Evolutionary conservation across 2,797 vertebrate species (phyloP), one percentile per base, ranked within the genome.

Genomic region (Phoebastria nigripes): DNA sequence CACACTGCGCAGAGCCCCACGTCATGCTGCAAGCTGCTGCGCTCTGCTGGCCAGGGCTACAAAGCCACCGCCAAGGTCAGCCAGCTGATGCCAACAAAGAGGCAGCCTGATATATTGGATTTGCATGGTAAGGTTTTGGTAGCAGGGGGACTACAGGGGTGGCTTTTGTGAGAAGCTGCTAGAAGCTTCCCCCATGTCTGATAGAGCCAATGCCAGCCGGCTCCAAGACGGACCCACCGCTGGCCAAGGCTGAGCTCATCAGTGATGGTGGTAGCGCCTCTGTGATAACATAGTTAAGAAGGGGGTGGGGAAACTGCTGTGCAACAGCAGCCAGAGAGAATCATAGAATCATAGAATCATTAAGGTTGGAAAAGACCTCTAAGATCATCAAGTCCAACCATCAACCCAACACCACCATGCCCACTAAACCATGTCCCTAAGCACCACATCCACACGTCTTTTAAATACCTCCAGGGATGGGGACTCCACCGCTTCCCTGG

Each of bases 1-100:
- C 49, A 47, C 0, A 2, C 58, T 59, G 42, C 4, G 1, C 35
- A 52, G n/a, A 26, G 44, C 46, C 20, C 4, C 5, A 4, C 2
- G 2, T 29, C 3, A 1, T 0, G 1, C 62, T n/a, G 29, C 35
- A 9, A 25, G 41, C 65, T 37, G 54, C 69, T 41, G 42, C 5
- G 4, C 39, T 62, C n/a, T 24, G 29, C 67, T 49, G 28, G 31
- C 8, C 0, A 0, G 20, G 22, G 35, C 51, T 63, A 29, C 56
- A 54, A 47, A 37, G 15, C 54, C 44, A 44, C 17, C 2, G 0
- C 28, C 25, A 8, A 37, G 33, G 33, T 54, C 67, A 66, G 69
- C 20, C n/a, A 28, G 71, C 42, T 42, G 47, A 37, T 18, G 21
- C 29, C 1, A 4, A 18, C 2, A 2, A 47, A 78, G 77, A n/a